These are phyloP conservation scores for Dinocampus coccinellae DNA, from an alignment of 2,888 invertebrate species.

Conservation along the genomic window DNA sequence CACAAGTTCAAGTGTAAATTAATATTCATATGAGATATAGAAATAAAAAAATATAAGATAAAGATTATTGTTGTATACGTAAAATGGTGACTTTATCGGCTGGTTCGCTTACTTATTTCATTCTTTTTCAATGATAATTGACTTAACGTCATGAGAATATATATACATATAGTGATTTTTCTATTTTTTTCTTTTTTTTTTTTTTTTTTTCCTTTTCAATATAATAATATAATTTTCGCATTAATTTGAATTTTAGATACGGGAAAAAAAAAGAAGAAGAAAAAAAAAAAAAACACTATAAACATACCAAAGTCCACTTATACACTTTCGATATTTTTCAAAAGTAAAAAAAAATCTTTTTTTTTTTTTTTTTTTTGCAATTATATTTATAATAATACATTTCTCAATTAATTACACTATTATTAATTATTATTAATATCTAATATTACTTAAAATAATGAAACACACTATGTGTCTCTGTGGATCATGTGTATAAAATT, in stretches of 20 bases:
- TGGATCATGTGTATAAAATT: neutral
- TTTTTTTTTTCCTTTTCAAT: neutral
- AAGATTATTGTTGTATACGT: neutral
- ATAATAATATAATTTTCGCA: neutral
- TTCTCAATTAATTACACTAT: too few species aligned
- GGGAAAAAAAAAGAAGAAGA: too few species aligned
- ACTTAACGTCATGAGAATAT: neutral
- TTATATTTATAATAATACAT: too few species aligned
- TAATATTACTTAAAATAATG: neutral
- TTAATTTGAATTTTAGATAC: neutral
- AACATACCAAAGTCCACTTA: neutral
- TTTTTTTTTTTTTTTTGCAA: too few species aligned
- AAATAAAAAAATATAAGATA: neutral
- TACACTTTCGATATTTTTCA: neutral
- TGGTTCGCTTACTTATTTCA: neutral
- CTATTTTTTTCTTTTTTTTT: neutral
- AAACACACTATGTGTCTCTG: neutral
- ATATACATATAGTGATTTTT: neutral
- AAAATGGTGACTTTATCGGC: neutral
- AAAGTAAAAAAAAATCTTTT: neutral
- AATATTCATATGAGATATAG: neutral
- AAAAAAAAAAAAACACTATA: too few species aligned
- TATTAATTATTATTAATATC: neutral
- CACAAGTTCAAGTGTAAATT: neutral
- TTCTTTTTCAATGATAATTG: neutral